Conservation (phyloP, 2,113 vertebrate genomes). For the Lepus europaeus region DNA sequence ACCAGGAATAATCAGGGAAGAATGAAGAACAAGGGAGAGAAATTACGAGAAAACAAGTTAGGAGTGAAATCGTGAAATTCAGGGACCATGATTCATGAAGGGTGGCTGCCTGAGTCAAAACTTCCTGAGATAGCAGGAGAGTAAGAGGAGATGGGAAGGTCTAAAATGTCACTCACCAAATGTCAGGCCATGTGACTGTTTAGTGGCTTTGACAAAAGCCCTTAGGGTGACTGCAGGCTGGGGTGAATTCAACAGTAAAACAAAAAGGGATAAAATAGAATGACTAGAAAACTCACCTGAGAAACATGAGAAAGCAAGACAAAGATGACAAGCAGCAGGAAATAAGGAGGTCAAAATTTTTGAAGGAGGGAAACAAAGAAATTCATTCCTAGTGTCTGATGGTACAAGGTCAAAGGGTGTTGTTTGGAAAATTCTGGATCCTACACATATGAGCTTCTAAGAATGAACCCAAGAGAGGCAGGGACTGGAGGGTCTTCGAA, state of each 20-base stretch:
- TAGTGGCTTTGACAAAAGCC: background rate
- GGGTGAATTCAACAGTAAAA: background rate
- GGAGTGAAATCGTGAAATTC: background rate
- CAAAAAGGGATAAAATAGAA: background rate
- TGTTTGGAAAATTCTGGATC: fast-evolving
- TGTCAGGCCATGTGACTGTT: background rate
- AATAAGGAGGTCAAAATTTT: background rate
- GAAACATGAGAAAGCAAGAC: background rate
- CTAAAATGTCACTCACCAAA: no score
- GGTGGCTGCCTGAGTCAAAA: background rate
- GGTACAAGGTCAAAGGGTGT: background rate
- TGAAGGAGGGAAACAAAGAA: background rate
- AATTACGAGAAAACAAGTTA: background rate
- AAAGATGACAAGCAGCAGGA: no score
- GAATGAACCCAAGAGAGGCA: background rate
- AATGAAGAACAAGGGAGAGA: no score
- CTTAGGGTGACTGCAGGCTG: background rate
- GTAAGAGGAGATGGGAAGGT: background rate
- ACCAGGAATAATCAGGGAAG: background rate
- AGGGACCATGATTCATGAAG: background rate
- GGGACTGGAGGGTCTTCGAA: background rate
- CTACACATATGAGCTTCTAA: no score
- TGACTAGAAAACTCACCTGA: background rate
- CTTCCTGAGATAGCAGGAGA: background rate
- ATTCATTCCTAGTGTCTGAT: no score